phyloP scores from a whole-genome alignment of 2,113 vertebrate genomes.

The Nothocercus nigrocapillus region DNA sequence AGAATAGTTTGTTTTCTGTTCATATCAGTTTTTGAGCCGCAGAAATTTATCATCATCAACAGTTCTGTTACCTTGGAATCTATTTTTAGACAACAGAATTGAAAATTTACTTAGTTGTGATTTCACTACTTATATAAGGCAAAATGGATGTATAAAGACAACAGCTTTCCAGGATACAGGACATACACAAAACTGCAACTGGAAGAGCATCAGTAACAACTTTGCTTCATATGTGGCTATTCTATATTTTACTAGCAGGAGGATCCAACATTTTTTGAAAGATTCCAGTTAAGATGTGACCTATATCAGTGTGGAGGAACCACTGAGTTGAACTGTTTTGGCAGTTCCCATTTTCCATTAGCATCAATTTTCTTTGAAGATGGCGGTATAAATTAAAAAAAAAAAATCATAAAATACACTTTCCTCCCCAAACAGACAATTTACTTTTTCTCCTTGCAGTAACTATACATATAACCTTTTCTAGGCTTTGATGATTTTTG shows the following conservation, averaged over 20 bases:
- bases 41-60: neutral
- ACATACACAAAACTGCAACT: neutral
- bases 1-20: neutral
- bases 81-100: neutral
- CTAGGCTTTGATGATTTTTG: neutral
- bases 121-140: neutral
- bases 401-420: neutral
- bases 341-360: neutral
- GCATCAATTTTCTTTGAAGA: neutral
- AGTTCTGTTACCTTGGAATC: neutral
- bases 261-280: neutral
- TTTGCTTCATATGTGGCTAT: neutral
- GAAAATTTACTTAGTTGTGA: neutral
- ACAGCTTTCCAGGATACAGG: neutral
- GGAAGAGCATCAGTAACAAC: neutral
- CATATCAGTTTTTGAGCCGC: neutral
- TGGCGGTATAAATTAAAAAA: neutral
- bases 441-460: neutral
- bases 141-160: neutral
- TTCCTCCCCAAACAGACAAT: neutral
- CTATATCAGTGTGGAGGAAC: neutral
- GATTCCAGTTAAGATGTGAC: neutral
- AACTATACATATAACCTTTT: neutral
- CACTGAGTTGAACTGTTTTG: neutral
- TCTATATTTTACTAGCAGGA: neutral